These are phyloP conservation scores for Cephus runcator DNA, from an alignment of 2,888 invertebrate genomes.

Conservation along the genomic window DNA sequence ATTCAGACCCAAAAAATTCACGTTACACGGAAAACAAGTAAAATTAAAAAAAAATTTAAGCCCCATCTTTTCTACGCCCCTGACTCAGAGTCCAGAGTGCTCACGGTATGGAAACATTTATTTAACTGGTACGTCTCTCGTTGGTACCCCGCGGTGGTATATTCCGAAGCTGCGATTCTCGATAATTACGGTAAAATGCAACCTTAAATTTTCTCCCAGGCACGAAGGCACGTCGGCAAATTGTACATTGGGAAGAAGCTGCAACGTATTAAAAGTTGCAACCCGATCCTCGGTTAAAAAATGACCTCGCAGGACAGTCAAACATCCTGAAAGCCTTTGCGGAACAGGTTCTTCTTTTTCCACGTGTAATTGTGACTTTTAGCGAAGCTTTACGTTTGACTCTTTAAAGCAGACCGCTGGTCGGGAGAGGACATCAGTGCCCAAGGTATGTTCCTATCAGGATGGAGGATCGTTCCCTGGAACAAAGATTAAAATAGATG, in stretches of 20 bases:
- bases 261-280: constrained; percentile 34
- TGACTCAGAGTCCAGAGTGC: constrained; percentile 26
- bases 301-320: constrained; percentile 20
- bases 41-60: no score
- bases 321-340: background rate
- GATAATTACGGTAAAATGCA: constrained; percentile 50
- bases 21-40: no score
- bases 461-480: background rate
- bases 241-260: constrained; percentile 25
- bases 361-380: background rate
- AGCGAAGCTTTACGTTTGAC: background rate
- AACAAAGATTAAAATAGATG: background rate
- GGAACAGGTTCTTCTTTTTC: background rate
- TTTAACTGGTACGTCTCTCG: constrained; percentile 50
- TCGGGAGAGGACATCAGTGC: background rate
- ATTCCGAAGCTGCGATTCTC: constrained; percentile 46
- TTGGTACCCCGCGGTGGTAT: constrained; percentile 48
- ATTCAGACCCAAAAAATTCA: no score
- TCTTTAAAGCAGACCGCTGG: background rate
- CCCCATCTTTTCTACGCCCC: no score
- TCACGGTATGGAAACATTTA: constrained; percentile 46
- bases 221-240: constrained; percentile 30
- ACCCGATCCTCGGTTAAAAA: constrained; percentile 23
- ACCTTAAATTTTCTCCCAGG: constrained; percentile 46
- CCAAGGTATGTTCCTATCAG: background rate